A percentile compares a stretch with the other conserved stretches of the same genome.
phyloP scores from a whole-genome alignment of 53 echinoderm and acorn worm species.

The Hippasteria phrygiana region DNA sequence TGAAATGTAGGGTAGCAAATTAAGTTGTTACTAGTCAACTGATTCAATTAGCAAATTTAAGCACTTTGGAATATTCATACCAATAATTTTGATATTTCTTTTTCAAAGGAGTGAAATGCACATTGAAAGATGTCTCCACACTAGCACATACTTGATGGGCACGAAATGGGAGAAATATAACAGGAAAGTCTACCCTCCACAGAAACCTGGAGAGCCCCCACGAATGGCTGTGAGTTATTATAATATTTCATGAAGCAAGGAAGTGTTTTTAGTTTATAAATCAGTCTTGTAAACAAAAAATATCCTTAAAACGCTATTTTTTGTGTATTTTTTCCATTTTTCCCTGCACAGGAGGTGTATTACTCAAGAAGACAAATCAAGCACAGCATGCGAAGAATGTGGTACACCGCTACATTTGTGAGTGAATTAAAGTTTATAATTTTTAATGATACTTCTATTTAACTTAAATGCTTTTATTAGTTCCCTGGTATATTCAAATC shows the following conservation, averaged over 20 bases:
- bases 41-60: no score
- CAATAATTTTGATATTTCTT: neutral
- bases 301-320: neutral
- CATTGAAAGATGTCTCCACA: slow-evolving; percentile 32
- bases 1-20: no score
- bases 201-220: slow-evolving; percentile 84
- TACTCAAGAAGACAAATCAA: slow-evolving; percentile 85
- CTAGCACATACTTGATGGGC: neutral
- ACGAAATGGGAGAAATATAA: slow-evolving; percentile 79
- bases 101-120: neutral
- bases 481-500: no score
- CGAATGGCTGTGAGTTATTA: slow-evolving; percentile 78
- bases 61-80: neutral
- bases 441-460: no score
- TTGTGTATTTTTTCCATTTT: neutral
- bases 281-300: neutral
- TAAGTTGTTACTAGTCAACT: no score
- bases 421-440: slow-evolving; percentile 48
- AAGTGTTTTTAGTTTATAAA: no score
- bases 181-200: slow-evolving; percentile 80
- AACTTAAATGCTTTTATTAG: no score
- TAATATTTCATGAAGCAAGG: neutral
- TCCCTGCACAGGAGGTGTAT: slow-evolving; percentile 73
- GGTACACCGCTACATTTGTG: slow-evolving; percentile 96
- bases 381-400: slow-evolving; percentile 94